Percentiles rank a stretch among this genome's conserved stretches.
Conservation (phyloP, 2,113 vertebrate species). For the Microtus richardsoni region DNA sequence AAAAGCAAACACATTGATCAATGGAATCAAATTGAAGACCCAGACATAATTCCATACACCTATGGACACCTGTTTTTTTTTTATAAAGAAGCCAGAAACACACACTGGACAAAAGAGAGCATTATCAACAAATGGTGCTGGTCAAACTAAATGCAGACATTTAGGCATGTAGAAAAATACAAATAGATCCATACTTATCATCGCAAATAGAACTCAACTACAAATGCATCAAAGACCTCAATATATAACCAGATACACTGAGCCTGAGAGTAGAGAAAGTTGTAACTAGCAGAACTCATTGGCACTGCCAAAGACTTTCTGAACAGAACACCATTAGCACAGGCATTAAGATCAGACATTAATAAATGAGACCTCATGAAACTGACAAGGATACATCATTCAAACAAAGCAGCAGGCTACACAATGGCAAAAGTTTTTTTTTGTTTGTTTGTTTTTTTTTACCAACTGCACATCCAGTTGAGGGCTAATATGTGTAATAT, state of each 20-base stretch:
- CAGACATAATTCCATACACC: too few relatives aligned
- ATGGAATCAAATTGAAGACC: too few relatives aligned
- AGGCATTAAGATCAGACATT: background rate
- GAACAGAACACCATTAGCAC: background rate
- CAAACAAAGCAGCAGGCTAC: background rate
- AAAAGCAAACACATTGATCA: too few relatives aligned
- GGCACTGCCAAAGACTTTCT: background rate
- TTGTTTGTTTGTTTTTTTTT: too few relatives aligned
- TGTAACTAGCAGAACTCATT: background rate
- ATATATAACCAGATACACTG: background rate
- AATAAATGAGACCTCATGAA: background rate
- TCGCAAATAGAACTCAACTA: background rate
- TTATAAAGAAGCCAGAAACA: background rate
- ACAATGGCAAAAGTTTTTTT: background rate
- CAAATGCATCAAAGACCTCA: background rate
- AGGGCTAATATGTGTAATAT: background rate
- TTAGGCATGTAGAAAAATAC: background rate
- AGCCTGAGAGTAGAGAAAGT: background rate
- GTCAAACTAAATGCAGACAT: background rate
- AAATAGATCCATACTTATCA: background rate
- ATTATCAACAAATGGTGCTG: background rate
- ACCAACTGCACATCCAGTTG: background rate
- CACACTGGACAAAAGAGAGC: background rate
- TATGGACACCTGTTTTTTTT: too few relatives aligned
- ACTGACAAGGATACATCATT: background rate